These are phyloP conservation scores for Sorex fumeus DNA, from an alignment of 2,113 vertebrate genomes.

Conservation along the genomic window DNA sequence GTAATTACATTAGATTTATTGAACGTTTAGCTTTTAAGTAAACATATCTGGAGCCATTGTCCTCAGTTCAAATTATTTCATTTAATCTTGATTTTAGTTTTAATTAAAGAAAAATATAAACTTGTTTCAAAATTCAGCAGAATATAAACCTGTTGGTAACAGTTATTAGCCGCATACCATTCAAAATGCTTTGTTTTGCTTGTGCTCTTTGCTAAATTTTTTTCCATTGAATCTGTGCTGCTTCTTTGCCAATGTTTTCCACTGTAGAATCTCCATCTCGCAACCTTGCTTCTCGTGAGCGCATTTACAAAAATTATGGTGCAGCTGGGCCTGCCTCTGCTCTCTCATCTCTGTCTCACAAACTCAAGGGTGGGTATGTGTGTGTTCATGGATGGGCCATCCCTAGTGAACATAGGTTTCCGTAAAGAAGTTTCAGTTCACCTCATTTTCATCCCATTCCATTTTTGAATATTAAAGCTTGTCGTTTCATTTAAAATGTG, in stretches of 20 bases:
- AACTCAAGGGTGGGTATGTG: conserved; percentile 98
- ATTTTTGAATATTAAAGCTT: conserved; percentile 67
- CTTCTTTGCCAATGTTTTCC: conserved; percentile 97
- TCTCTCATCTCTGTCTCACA: conserved; percentile 97
- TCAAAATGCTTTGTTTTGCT: conserved; percentile 88
- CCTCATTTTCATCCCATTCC: conserved; percentile 85
- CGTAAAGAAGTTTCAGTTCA: conserved; percentile 38
- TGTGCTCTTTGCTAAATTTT: conserved; percentile 88
- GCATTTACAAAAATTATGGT: conserved; percentile 96
- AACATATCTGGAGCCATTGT: conserved; percentile 38
- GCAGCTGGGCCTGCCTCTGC: conserved; percentile 96
- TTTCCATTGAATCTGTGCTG: conserved; percentile 93
- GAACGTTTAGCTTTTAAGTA: conserved; percentile 50
- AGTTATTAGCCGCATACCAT: conserved; percentile 77
- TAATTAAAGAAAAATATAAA: conserved; percentile 67
- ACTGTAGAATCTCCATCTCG: conserved; percentile 97
- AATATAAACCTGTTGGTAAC: conserved; percentile 58
- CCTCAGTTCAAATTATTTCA: conserved; percentile 48
- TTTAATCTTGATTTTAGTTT: conserved; percentile 65
- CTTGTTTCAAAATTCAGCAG: conserved; percentile 58
- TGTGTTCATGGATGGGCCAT: conserved; percentile 85
- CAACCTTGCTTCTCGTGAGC: conserved; percentile 98
- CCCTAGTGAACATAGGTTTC: conserved; percentile 65
- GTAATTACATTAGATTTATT: conserved; percentile 56
- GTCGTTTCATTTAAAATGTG: conserved; percentile 70